Conservation (phyloP, 2,888 invertebrate genomes). For the Megamerina dolium region DNA sequence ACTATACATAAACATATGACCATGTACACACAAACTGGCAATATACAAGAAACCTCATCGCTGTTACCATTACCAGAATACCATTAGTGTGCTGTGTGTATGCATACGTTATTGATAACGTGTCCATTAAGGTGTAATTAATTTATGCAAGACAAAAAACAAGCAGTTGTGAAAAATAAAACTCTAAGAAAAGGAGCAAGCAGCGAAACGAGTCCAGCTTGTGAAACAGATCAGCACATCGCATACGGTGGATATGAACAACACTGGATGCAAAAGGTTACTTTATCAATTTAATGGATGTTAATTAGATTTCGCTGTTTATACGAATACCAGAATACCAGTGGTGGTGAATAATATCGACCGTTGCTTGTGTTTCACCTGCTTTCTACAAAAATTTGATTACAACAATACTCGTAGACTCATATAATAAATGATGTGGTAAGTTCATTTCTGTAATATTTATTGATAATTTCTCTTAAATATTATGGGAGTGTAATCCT, state of each 20-base stretch:
- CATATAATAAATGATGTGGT: slow-evolving; percentile 3
- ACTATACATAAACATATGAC: background rate
- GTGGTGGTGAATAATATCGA: background rate
- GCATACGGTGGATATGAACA: background rate
- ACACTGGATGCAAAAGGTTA: slow-evolving; percentile 3
- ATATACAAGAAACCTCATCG: background rate
- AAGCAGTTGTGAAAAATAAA: too few relatives aligned
- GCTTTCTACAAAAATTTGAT: background rate
- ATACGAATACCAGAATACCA: background rate
- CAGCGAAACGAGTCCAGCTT: too few relatives aligned
- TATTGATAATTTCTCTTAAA: background rate
- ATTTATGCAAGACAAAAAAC: slow-evolving; percentile 24
- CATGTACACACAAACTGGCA: background rate
- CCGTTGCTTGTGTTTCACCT: too few relatives aligned
- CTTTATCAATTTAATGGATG: slow-evolving; percentile 26
- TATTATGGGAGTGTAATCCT: background rate
- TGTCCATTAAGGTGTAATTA: slow-evolving; percentile 24
- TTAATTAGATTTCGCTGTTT: slow-evolving; percentile 20
- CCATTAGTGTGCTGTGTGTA: too few relatives aligned
- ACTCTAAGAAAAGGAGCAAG: too few relatives aligned
- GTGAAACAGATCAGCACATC: too few relatives aligned
- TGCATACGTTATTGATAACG: background rate
- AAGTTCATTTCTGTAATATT: background rate
- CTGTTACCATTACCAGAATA: too few relatives aligned
- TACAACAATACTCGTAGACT: too few relatives aligned